These are phyloP conservation scores for Pipistrellus pygmaeus DNA, from an alignment of 2,797 vertebrate species.

Conservation along the genomic window DNA sequence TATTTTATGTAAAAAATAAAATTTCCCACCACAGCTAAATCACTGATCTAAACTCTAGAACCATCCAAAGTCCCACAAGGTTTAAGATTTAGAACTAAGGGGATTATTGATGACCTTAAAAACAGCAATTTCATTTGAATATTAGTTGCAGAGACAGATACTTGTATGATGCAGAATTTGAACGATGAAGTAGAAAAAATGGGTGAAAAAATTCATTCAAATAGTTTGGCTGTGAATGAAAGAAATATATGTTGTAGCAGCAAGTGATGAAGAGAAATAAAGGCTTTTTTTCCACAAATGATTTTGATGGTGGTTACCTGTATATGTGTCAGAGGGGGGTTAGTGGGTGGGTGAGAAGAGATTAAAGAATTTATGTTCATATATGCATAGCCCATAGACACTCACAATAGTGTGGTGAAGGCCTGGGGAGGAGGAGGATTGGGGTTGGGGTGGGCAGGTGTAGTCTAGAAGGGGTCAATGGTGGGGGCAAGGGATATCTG, in stretches of 20 bases:
- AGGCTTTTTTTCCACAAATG: not conserved
- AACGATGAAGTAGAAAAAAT: not conserved
- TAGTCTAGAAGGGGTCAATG: too few relatives aligned
- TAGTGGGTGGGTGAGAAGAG: too few relatives aligned
- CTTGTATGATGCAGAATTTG: not conserved
- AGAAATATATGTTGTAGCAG: not conserved
- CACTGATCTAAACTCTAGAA: not conserved
- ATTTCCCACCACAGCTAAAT: not conserved
- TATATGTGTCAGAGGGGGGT: not conserved
- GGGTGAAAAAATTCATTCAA: not conserved
- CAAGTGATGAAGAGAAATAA: not conserved
- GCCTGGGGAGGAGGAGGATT: too few relatives aligned
- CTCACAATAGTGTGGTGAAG: too few relatives aligned
- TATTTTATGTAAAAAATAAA: not conserved
- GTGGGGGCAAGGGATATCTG: too few relatives aligned
- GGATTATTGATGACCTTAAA: not conserved
- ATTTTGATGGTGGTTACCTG: not conserved
- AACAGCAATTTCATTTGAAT: not conserved
- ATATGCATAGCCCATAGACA: too few relatives aligned
- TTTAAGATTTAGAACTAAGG: not conserved
- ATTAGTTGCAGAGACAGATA: not conserved
- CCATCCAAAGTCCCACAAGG: not conserved
- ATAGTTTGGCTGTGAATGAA: not conserved
- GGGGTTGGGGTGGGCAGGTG: too few relatives aligned
- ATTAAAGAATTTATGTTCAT: too few relatives aligned